Conservation (phyloP, 2,113 vertebrate genomes). For the Forbesichthys papilliferus region DNA sequence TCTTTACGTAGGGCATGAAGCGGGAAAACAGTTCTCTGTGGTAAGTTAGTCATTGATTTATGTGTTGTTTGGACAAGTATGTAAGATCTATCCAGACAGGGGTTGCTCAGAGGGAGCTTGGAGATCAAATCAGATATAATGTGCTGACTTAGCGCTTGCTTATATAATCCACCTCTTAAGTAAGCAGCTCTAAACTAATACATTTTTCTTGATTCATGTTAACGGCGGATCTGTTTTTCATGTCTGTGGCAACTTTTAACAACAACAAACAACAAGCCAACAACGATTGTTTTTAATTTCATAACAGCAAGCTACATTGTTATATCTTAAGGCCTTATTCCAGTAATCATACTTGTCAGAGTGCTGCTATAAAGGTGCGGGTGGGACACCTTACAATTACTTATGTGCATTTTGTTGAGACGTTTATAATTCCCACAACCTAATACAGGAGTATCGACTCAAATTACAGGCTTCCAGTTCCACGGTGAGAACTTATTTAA, state of each 20-base stretch:
- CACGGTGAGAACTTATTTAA: constrained; percentile 85
- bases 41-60: constrained; percentile 58
- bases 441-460: constrained; percentile 84
- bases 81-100: constrained; percentile 57
- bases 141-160: constrained; percentile 30
- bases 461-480: constrained; percentile 86
- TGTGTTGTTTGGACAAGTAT: constrained; percentile 69
- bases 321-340: constrained; percentile 56
- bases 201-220: constrained; percentile 22
- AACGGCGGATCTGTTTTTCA: constrained; percentile 22
- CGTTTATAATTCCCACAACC: constrained; percentile 83
- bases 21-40: constrained; percentile 60
- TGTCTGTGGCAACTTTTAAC: constrained; percentile 5
- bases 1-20: constrained; percentile 56
- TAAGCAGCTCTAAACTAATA: constrained; percentile 22
- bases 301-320: constrained; percentile 39
- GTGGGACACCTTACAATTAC: constrained; percentile 81
- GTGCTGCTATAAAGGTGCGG: constrained; percentile 65
- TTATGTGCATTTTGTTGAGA: constrained; percentile 81
- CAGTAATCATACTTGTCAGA: constrained; percentile 75
- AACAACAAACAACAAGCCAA: constrained; percentile 9
- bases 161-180: constrained; percentile 16
- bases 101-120: constrained; percentile 35
- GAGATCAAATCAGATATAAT: constrained; percentile 38
- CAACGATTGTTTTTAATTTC: constrained; percentile 49